Conservation (phyloP, 1,140 invertebrate genomes). For the Paraescarpia echinospica region DNA sequence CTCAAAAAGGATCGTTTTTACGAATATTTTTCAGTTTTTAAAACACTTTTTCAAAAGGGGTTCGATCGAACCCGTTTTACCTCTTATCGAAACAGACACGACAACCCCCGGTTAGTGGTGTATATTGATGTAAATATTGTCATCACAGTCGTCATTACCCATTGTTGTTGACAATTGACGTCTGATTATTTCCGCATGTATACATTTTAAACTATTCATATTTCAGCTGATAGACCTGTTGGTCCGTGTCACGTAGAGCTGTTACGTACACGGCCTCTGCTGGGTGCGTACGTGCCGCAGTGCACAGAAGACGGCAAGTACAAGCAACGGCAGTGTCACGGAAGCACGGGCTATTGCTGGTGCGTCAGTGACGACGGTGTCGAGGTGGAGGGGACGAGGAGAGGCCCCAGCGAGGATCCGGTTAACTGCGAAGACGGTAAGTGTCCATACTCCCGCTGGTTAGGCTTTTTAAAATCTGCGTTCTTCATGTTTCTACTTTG, state of each 20-base stretch:
- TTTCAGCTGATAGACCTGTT: neutral
- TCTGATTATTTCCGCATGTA: neutral
- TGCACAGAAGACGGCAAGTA: conserved; percentile 19
- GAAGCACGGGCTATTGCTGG: conserved; percentile 21
- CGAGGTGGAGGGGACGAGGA: neutral
- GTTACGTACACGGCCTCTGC: neutral
- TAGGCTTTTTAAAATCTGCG: too few species aligned
- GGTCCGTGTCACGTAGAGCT: neutral
- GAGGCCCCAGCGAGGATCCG: neutral
- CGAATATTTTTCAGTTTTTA: too few species aligned
- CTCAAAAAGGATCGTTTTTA: too few species aligned
- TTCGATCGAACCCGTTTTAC: too few species aligned
- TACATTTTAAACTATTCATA: neutral
- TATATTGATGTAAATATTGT: too few species aligned
- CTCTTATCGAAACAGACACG: neutral
- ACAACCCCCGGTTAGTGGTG: too few species aligned
- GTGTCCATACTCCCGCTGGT: neutral
- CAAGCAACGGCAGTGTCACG: conserved; percentile 11
- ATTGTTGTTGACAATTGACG: neutral
- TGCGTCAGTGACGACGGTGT: neutral
- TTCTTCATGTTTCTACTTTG: too few species aligned
- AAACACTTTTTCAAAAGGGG: too few species aligned
- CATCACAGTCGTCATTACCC: neutral
- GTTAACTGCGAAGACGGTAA: neutral
- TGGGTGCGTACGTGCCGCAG: conserved; percentile 20